A percentile compares a stretch with the other conserved stretches of the same genome.
phyloP scores from a whole-genome alignment of 35 echinoderm and acorn worm species.

The Hemicentrotus pulcherrimus region DNA sequence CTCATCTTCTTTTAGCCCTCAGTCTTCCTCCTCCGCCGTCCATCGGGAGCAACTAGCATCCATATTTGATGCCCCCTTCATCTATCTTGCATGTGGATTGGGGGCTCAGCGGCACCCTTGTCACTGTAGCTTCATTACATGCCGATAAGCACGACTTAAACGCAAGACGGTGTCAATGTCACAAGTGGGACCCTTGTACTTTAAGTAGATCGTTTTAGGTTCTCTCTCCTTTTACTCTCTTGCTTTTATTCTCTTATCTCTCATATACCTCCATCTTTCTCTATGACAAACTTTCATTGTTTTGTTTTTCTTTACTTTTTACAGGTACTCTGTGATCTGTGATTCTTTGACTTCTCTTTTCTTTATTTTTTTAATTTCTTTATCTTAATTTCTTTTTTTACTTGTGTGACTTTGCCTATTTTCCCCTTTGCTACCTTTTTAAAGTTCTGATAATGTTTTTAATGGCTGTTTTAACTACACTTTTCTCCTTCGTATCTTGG shows the following conservation, averaged over 20 bases:
- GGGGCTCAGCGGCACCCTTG: neutral
- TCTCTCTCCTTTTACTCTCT: neutral
- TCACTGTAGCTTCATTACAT: conserved; percentile 46
- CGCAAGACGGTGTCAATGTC: conserved; percentile 32
- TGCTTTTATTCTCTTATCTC: neutral
- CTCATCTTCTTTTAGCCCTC: neutral
- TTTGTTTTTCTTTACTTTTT: neutral
- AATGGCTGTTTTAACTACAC: too few species aligned
- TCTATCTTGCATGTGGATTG: conserved; percentile 42
- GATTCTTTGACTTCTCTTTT: neutral
- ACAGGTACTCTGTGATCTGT: neutral
- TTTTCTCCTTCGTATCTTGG: too few species aligned
- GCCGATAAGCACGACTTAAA: conserved; percentile 44
- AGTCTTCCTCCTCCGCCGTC: neutral
- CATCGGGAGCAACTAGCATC: conserved; percentile 28
- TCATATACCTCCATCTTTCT: neutral
- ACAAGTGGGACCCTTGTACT: conserved; percentile 31
- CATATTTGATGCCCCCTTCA: conserved; percentile 53
- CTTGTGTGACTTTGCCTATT: neutral
- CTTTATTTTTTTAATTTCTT: neutral
- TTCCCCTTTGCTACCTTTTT: neutral
- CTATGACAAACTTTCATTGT: neutral
- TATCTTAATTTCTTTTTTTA: neutral
- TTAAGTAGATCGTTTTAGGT: conserved; percentile 25
- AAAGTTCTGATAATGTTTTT: too few species aligned